A percentile compares a stretch with the other conserved stretches of the same genome.
Evolutionary conservation across 2,797 vertebrate species (phyloP).

Genomic region (Toxotes lorentzi): DNA sequence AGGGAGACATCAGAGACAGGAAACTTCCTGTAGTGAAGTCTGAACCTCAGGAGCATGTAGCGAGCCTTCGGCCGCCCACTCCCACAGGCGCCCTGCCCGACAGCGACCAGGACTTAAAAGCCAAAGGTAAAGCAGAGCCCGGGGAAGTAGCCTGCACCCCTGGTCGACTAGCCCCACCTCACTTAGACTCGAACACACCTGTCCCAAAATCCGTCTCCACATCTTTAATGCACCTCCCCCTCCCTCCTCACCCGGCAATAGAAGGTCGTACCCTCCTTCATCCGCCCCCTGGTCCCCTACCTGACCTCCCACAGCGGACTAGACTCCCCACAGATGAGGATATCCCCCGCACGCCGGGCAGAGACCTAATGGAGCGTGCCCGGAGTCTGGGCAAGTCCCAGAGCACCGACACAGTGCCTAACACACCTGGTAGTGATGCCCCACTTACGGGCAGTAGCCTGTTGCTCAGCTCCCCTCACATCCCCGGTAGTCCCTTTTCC

Average conservation of each 20-base stretch:
- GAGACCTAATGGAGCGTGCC: conserved; percentile 89
- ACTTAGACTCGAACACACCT: conserved; percentile 74
- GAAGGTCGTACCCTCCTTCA: conserved; percentile 82
- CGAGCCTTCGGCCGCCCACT: conserved; percentile 78
- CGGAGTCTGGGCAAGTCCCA: conserved; percentile 91
- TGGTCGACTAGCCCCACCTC: conserved; percentile 73
- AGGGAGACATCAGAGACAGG: conserved; percentile 73
- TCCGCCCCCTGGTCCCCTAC: conserved; percentile 81
- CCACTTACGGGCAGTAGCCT: conserved; percentile 91
- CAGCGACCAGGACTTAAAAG: conserved; percentile 77
- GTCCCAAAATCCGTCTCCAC: conserved; percentile 77
- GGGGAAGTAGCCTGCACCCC: conserved; percentile 84
- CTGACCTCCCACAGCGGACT: conserved; percentile 80
- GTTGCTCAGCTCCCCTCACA: conserved; percentile 92
- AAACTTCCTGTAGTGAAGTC: conserved; percentile 73
- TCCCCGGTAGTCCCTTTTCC: conserved; percentile 95
- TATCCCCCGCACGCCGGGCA: conserved; percentile 92
- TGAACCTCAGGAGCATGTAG: conserved; percentile 76
- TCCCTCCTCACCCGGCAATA: conserved; percentile 76
- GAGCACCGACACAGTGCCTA: conserved; percentile 92
- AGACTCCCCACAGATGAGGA: conserved; percentile 91
- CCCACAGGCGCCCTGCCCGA: conserved; percentile 83
- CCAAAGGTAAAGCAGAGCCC: conserved; percentile 81
- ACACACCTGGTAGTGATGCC: conserved; percentile 91
- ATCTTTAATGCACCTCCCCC: conserved; percentile 83